Evolutionary conservation across 2,113 vertebrate genomes (phyloP), one percentile per base, ranked within the genome.

Genomic region (Pungitius pungitius): DNA sequence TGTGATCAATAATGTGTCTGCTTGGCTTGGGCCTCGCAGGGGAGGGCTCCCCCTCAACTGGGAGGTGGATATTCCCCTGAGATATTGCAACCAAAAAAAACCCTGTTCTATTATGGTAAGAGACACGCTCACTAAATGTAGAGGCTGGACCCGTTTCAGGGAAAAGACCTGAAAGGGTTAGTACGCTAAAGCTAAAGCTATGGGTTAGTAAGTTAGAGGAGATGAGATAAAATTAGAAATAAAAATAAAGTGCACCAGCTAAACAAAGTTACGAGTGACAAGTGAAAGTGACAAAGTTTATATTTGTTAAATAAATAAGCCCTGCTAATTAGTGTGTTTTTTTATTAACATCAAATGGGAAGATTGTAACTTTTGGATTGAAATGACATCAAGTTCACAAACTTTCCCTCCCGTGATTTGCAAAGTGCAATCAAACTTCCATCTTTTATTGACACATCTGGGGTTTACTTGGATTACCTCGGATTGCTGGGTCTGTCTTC

Each of bases 1-100:
- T 78, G 67, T 77, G 85, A 89, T 92, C 88, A 85, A 87, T 90
- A 90, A 80, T 69, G 60, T 68, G 77, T 71, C 58, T 71, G 35
- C 67, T 75, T 59, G 73, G 69, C 60, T 12, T 17, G 39, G 35
- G 59, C 51, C 76, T 70, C 40, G 66, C 66, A 76, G 66, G 73
- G 22, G 57, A 75, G 40, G 11, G 37, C 73, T 72, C 49, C 61
- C 51, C 8, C 14, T 68, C 69, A 43, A 9, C 60, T 18, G 80
- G 64, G 79, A 70, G 43, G 69, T 39, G 55, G 75, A 77, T 84
- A 84, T 87, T 91, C 75, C 65, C 52, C 17, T 42, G 78, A 84
- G 74, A 86, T 68, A 81, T 43, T 56, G 61, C 77, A 75, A 86
- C 76, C 82, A 83, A 87, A 49, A 57, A 73, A 77, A 61, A 57